phyloP scores from a whole-genome alignment of 2,888 invertebrate species.

The Cartodere bifasciata region DNA sequence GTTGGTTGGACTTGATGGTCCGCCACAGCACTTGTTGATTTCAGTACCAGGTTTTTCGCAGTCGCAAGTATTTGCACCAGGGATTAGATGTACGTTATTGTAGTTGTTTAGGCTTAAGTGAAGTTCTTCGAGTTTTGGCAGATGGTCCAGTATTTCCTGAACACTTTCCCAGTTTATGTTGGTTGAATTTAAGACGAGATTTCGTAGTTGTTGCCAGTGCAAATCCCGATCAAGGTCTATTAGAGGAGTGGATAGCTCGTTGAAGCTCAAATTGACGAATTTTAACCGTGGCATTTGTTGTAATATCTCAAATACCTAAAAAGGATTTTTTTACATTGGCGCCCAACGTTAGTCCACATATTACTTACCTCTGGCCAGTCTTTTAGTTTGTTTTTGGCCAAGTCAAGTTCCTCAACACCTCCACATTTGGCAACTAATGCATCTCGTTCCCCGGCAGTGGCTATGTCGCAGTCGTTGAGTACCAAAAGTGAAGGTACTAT shows the following conservation, averaged over 20 bases:
- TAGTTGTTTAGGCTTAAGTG: conserved; percentile 88
- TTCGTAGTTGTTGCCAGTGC: conserved; percentile 50
- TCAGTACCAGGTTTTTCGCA: conserved; percentile 18
- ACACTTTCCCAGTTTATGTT: conserved; percentile 76
- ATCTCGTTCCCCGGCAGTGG: conserved; percentile 74
- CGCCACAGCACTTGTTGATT: conserved; percentile 30
- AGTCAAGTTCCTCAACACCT: conserved; percentile 84
- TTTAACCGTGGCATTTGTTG: conserved; percentile 79
- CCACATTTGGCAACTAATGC: conserved; percentile 71
- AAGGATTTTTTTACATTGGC: conserved; percentile 3
- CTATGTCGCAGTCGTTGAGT: conserved; percentile 83
- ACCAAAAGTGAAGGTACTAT: conserved; percentile 74
- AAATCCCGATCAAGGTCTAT: conserved; percentile 26
- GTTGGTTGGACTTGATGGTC: conserved; percentile 11
- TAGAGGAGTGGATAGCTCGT: conserved; percentile 62
- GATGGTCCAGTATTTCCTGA: conserved; percentile 57
- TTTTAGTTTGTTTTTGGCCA: conserved; percentile 82
- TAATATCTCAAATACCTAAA: conserved; percentile 71
- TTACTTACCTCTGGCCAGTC: conserved; percentile 73
- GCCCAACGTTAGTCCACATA: no score
- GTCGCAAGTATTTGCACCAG: conserved; percentile 25
- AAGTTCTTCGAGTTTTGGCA: conserved; percentile 76
- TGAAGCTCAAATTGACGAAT: conserved; percentile 87
- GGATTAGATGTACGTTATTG: conserved; percentile 56
- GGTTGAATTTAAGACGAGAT: conserved; percentile 79